Conservation (phyloP, 2,888 invertebrate species). For the Parapristionchus giblindavisi region DNA sequence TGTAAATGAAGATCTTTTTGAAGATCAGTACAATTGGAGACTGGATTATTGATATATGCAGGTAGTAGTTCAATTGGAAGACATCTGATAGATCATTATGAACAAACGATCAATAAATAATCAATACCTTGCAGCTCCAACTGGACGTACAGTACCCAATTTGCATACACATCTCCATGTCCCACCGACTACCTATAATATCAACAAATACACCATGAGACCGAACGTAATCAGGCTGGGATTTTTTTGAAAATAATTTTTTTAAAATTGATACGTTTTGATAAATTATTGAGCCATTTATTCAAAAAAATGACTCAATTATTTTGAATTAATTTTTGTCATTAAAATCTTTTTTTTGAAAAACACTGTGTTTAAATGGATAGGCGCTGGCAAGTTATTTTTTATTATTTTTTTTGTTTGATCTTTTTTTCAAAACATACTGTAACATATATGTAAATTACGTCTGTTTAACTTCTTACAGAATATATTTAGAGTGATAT, state of each 20-base stretch:
- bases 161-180: conserved; percentile 66
- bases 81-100: conserved; percentile 43
- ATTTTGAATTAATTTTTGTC: no score
- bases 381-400: no score
- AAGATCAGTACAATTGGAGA: conserved; percentile 53
- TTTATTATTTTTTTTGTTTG: no score
- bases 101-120: background rate
- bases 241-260: background rate
- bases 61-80: conserved; percentile 59
- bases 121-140: conserved; percentile 50
- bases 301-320: no score
- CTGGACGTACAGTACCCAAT: conserved; percentile 65
- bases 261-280: background rate
- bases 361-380: no score
- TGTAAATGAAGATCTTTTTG: conserved; percentile 43
- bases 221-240: background rate
- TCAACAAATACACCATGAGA: background rate
- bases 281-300: background rate
- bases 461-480: background rate
- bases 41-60: conserved; percentile 53
- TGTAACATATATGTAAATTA: background rate
- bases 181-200: conserved; percentile 60
- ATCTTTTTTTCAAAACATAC: no score
- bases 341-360: no score
- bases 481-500: background rate